Percentiles rank a stretch among this genome's conserved stretches.
phyloP scores from a whole-genome alignment of 2,797 vertebrate species.

The Cynopterus sphinx region DNA sequence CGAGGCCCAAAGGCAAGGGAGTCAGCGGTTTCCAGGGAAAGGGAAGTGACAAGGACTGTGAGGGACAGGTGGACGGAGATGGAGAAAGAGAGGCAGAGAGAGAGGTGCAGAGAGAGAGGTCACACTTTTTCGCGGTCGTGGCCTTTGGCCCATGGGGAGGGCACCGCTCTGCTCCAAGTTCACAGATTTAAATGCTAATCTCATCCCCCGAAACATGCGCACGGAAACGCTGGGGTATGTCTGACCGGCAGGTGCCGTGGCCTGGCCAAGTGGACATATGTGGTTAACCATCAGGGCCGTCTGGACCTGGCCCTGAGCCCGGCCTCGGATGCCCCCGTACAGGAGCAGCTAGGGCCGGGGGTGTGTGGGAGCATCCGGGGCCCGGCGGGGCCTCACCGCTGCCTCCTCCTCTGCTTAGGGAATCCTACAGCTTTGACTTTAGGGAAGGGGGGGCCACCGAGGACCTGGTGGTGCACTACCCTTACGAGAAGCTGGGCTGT shows the following conservation, averaged over 20 bases:
- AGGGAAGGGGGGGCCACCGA: fast-evolving
- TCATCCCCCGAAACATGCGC: neutral
- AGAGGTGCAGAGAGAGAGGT: neutral
- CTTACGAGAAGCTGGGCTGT: slow-evolving; percentile 61
- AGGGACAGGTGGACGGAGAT: neutral
- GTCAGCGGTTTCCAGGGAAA: neutral
- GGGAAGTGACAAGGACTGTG: neutral
- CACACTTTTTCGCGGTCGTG: neutral
- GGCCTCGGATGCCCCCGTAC: neutral
- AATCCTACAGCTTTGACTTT: neutral
- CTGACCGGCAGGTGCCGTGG: neutral
- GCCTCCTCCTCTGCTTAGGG: slow-evolving; percentile 37
- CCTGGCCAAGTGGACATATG: neutral
- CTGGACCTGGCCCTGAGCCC: neutral
- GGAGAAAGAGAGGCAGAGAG: neutral
- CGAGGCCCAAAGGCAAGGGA: fast-evolving
- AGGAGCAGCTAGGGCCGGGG: neutral
- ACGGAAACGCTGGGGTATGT: neutral
- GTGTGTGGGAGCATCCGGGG: neutral
- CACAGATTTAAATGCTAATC: neutral
- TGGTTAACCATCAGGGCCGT: neutral
- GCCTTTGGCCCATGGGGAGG: neutral
- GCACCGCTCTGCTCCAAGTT: neutral
- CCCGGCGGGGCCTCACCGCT: neutral
- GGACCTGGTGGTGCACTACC: slow-evolving; percentile 47